phyloP scores from a whole-genome alignment of 2,797 vertebrate genomes.

The Gadopsis marmoratus region DNA sequence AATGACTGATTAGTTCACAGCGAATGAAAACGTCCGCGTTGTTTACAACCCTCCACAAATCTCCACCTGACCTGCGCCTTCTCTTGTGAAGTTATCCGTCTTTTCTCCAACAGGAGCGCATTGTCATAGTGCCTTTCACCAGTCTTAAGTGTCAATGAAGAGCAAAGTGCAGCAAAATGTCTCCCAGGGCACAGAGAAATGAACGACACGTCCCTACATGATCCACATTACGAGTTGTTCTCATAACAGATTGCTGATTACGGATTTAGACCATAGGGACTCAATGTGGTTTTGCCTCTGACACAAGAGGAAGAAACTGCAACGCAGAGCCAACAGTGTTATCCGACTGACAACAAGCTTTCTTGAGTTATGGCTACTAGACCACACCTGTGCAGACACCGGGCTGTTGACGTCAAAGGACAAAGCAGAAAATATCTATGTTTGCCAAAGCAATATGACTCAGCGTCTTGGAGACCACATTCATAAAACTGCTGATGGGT shows the following conservation, averaged over 20 bases:
- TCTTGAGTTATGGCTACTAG: neutral
- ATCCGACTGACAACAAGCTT: conserved; percentile 13
- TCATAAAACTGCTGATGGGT: conserved; percentile 62
- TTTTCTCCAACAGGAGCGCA: conserved; percentile 33
- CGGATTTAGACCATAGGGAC: conserved; percentile 37
- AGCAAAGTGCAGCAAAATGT: conserved; percentile 62
- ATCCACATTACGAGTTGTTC: conserved; percentile 54
- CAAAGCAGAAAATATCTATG: conserved; percentile 46
- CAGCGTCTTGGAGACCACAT: conserved; percentile 59
- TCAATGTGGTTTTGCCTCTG: neutral
- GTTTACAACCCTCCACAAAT: conserved; percentile 75
- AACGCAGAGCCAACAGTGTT: neutral
- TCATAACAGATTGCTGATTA: conserved; percentile 60
- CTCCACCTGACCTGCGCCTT: conserved; percentile 55
- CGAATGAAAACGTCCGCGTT: conserved; percentile 72
- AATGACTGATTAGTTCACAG: conserved; percentile 71
- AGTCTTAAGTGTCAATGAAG: conserved; percentile 74
- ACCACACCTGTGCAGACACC: conserved; percentile 59
- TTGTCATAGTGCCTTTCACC: conserved; percentile 50
- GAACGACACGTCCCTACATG: conserved; percentile 55
- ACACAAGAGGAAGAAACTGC: conserved; percentile 11
- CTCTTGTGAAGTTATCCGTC: conserved; percentile 51
- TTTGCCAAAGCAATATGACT: conserved; percentile 62
- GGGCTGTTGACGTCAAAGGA: conserved; percentile 52
- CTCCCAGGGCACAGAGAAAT: conserved; percentile 62